Base-by-base conservation (phyloP, 1,140 invertebrate genomes). In the Zeugodacus cucurbitae region DNA sequence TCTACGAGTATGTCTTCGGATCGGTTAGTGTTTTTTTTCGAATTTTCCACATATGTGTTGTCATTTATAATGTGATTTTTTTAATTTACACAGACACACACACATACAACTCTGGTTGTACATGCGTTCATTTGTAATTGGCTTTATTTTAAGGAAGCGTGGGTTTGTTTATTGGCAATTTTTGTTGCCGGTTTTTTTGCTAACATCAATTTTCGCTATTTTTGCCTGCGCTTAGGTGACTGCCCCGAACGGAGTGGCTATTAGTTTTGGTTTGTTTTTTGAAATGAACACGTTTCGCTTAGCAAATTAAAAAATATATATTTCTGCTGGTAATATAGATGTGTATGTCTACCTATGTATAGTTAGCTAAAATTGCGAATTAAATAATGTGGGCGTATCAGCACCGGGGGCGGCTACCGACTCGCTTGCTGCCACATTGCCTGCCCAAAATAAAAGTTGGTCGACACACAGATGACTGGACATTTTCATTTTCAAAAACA, bases 71-170 rank as follows among this genome's bases (percentile, higher is more conserved):
- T 32, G n/a, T 37, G 29, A 32, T 70, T 70, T 29, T 29, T 70
- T 70, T 70, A 32, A 32, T 34, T 29, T 26, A 17, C 29, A 32
- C 26, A 29, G 11, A 70, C 34, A 29, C 32, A 67, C 32, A 70
- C 29, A 70, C 32, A 29, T 14, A 20, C 14, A 32, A 29, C 1
- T 34, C 14, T 29, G 8, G n/a, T 17, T 70, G 62, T 26, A 26
- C 32, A 70, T 17, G 10, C 32, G 14, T 29, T 32, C 32, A 29
- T 17, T 17, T 70, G 64, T 70, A 70, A 74, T 74, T 74, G 67
- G 22, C 67, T 32, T 74, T 74, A 41, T 74, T 74, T 74, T 74
- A 74, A 74, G 67, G 67, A 74, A 74, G 67, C 67, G 37, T 74
- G 67, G 67, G 67, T 74, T 41, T 74, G 17, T 74, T 74, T 74